Conservation (phyloP, 2,113 vertebrate species). For the Mugil cephalus region DNA sequence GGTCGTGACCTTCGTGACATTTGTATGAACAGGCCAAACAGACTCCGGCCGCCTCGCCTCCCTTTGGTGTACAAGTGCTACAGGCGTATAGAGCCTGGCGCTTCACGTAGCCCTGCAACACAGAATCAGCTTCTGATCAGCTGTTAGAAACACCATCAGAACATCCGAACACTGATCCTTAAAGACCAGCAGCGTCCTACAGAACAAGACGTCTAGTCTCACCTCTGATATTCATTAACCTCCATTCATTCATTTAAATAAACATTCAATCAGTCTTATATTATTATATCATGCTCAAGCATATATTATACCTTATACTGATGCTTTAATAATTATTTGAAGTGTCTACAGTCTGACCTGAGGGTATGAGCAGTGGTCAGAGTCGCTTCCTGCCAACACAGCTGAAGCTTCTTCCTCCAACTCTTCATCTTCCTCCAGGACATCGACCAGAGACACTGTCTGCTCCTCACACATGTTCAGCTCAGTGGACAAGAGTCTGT, state of each 20-base stretch:
- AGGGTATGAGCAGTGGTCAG: constrained; percentile 93
- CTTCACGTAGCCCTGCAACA: constrained; percentile 91
- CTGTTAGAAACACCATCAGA: no score
- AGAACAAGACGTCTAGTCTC: no score
- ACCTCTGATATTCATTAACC: no score
- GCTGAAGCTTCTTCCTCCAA: constrained; percentile 94
- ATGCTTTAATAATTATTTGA: no score
- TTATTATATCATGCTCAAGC: no score
- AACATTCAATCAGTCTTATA: no score
- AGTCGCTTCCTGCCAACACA: constrained; percentile 92
- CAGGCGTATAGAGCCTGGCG: constrained; percentile 95
- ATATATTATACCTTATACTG: no score
- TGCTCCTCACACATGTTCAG: constrained; percentile 70
- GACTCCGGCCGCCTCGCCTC: constrained; percentile 90
- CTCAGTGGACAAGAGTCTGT: constrained; percentile 3
- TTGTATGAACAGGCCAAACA: constrained; percentile 98
- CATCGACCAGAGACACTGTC: constrained; percentile 92
- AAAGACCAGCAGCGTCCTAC: no score
- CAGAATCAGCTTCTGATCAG: background rate
- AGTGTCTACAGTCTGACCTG: constrained; percentile 67
- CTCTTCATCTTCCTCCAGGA: constrained; percentile 92
- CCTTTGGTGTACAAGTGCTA: constrained; percentile 91
- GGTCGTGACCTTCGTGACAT: constrained; percentile 94
- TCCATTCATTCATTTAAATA: no score
- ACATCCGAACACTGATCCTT: no score